These are phyloP conservation scores for Athene cunicularia DNA, from an alignment of 2,113 vertebrate species.

Conservation along the genomic window DNA sequence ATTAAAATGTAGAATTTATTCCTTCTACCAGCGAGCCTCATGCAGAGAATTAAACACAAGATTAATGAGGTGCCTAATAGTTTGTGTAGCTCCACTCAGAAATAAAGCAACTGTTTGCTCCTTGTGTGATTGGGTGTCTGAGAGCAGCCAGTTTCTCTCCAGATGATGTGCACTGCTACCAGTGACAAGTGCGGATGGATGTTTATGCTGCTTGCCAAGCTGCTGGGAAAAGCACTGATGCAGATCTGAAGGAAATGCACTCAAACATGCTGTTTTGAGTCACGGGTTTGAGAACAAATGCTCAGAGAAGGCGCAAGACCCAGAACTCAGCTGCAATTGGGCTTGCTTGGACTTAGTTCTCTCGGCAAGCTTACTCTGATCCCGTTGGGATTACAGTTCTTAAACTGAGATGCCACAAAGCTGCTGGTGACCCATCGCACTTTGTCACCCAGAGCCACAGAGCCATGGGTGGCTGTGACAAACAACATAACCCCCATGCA, in stretches of 20 bases:
- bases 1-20: background rate
- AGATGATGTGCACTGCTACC: background rate
- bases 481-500: background rate
- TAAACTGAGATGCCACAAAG: background rate
- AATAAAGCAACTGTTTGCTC: background rate
- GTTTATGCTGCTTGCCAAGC: background rate
- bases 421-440: background rate
- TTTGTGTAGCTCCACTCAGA: constrained; percentile 32
- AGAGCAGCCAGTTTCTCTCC: background rate
- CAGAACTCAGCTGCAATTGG: background rate
- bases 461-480: background rate
- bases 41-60: constrained; percentile 11
- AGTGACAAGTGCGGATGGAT: constrained; percentile 4
- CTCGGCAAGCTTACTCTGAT: background rate
- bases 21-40: background rate
- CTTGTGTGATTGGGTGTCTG: background rate
- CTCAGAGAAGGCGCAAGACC: background rate
- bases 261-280: background rate
- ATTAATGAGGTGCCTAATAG: constrained; percentile 39
- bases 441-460: background rate
- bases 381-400: background rate
- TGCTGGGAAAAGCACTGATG: background rate
- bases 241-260: background rate
- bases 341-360: background rate
- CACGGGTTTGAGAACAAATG: background rate